Evolutionary conservation across 2,888 invertebrate species (phyloP).

Genomic region (Eupithecia insigniata): DNA sequence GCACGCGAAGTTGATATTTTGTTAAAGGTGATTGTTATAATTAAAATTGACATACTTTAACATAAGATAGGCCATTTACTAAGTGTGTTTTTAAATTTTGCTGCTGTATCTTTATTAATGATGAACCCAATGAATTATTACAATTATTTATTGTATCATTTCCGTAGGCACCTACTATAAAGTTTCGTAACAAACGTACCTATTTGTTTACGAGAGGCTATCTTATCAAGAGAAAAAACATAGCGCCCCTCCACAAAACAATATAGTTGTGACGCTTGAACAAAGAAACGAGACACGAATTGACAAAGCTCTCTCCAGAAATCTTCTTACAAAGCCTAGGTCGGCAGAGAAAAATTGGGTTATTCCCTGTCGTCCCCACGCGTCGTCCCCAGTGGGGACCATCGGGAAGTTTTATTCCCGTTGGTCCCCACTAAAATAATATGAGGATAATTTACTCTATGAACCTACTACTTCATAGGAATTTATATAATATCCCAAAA

Average conservation of each 20-base stretch:
- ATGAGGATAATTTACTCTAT: no score
- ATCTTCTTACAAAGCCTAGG: not conserved
- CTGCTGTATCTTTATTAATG: not conserved
- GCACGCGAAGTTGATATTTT: not conserved
- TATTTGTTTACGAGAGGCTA: conserved; percentile 1
- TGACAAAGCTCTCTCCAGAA: not conserved
- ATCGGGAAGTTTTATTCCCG: no score
- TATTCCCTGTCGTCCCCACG: no score
- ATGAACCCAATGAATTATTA: no score
- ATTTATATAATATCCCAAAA: not conserved
- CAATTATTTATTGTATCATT: no score
- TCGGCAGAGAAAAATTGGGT: not conserved
- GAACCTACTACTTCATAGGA: not conserved
- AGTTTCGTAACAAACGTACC: not conserved
- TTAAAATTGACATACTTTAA: no score
- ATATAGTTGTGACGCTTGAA: not conserved
- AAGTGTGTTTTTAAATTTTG: not conserved
- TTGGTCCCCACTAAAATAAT: no score
- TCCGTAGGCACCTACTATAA: no score
- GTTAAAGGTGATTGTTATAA: no score
- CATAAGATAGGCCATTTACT: not conserved
- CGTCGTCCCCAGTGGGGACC: no score
- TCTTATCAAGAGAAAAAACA: not conserved
- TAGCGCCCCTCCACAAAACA: not conserved
- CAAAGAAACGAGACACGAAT: not conserved